Evolutionary conservation across 1,140 invertebrate species (phyloP), one percentile per base, ranked within the genome.

Genomic region (Sminthurinus signatus): DNA sequence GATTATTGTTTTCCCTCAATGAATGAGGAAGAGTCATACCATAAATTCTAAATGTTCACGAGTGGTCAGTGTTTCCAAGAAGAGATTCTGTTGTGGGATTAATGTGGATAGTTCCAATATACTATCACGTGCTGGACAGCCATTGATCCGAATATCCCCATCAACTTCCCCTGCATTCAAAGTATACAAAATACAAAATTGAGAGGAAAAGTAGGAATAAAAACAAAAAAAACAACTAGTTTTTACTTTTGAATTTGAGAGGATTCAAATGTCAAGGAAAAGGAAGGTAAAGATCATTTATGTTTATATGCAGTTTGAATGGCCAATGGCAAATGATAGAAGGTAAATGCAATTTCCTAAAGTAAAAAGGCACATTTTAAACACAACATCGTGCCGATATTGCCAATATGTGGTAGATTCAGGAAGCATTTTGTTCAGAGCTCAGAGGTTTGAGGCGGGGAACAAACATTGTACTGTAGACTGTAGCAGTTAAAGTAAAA

Each of bases 1-100:
- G n/a, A n/a, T n/a, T n/a, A n/a, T n/a, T n/a, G n/a, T n/a, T n/a
- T n/a, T n/a, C n/a, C n/a, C n/a, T n/a, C n/a, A n/a, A n/a, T n/a
- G n/a, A n/a, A n/a, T n/a, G n/a, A n/a, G n/a, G n/a, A n/a, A n/a
- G n/a, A 42, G n/a, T 48, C 86, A 76, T 8, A 90, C 89, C 75
- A 80, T 78, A 64, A 82, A 80, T 32, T 72, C 74, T 14, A 83
- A 73, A 67, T 82, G 81, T 72, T 83, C 82, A 60, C 74, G 74
- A 17, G 82, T 80, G 1, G 81, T 82, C 29, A 83, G 73, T 1
- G 79, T 80, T n/a, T 75, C 76, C 23, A 83, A 75, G 71, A 83
- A 82, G 17, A 83, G 65, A 67, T 82, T 81, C 65, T 82, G 79
- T 69, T 83, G 82, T 62, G 81, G 79, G 14, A 82, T 80, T 66